Percentiles rank a stretch among this genome's conserved stretches.
Conservation (phyloP, 2,113 vertebrate species). For the Danionella cerebrum region DNA sequence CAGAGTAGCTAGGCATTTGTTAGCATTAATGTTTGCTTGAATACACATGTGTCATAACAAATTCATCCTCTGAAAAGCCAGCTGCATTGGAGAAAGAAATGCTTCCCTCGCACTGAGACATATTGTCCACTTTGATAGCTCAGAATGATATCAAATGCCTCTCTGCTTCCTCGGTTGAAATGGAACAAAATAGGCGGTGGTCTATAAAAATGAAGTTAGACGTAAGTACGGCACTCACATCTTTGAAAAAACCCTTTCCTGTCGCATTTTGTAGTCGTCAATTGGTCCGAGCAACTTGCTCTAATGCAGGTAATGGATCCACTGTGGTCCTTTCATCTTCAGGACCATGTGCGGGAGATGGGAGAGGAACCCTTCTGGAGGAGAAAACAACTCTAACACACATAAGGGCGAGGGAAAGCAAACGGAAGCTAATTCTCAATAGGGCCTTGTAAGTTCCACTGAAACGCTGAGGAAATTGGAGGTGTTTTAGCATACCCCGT, state of each 20-base stretch:
- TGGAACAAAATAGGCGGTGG: conserved; percentile 82
- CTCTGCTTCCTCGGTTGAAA: conserved; percentile 76
- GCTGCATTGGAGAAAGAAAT: conserved; percentile 73
- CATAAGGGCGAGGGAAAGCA: conserved; percentile 61
- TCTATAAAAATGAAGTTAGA: conserved; percentile 84
- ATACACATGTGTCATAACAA: conserved; percentile 58
- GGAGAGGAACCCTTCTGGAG: conserved; percentile 59
- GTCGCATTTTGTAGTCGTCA: conserved; percentile 85
- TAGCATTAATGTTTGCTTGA: conserved; percentile 56
- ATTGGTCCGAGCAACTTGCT: conserved; percentile 76
- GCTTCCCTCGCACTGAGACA: conserved; percentile 63
- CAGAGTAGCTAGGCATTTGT: conserved; percentile 39
- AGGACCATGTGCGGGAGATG: conserved; percentile 65
- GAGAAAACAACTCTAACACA: conserved; percentile 58
- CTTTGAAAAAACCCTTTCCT: conserved; percentile 79
- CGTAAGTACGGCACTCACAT: conserved; percentile 91
- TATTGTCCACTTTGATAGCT: conserved; percentile 87
- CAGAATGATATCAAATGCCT: conserved; percentile 89
- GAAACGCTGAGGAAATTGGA: conserved; percentile 9
- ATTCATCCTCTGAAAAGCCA: conserved; percentile 73
- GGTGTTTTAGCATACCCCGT: conserved; percentile 24
- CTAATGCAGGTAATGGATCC: conserved; percentile 94
- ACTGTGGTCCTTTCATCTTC: conserved; percentile 91
- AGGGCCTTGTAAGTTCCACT: conserved; percentile 22
- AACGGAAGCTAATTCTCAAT: conserved; percentile 53